Evolutionary conservation across 2,888 invertebrate species (phyloP), one percentile per base, ranked within the genome.

Genomic region (Caenorhabditis doughertyi): DNA sequence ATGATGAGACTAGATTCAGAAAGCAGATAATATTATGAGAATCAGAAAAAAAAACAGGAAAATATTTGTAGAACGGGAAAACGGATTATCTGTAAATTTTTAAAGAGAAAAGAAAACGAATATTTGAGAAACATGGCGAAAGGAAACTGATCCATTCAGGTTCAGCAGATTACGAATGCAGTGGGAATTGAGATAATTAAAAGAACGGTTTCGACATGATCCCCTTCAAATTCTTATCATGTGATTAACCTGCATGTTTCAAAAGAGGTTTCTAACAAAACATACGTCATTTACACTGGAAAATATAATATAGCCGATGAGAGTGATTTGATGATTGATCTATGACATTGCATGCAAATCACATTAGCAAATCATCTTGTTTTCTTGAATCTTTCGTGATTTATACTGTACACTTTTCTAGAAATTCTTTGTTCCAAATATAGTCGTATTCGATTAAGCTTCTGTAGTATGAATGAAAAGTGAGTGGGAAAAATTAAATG

Each of bases 1-100:
- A 64, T 64, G 47, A 64, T 49, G 64, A 64, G 64, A 64, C 64
- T 47, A 49, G 64, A 64, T 64, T 29, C 23, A 21, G 11, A 47
- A 18, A 25, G 29, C 18, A 47, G 64, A 64, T 49, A 29, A 49
- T 32, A 42, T 42, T 23, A 25, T 16, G 39, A 60, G 42, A 49
- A 49, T 49, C 27, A 32, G 11, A 21, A 49, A 47, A 58, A 60
- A 60, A 42, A 47, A 47, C 44, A 44, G 25, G 29, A 47, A 64
- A 64, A 44, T 18, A 60, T 60, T 25, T 60, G 23, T 25, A 21
- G 2, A 27, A n/a, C 53, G 42, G 3, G 27, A 44, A 8, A 39
- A 32, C n/a, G n/a, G n/a, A n/a, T n/a, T n/a, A n/a, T n/a, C 32
- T 39, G 16, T 39, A 39, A 9, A 13, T 13, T 39, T 9, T 18